Base-by-base conservation (phyloP, 2,797 vertebrate species). In the Phaenicophaeus curvirostris region DNA sequence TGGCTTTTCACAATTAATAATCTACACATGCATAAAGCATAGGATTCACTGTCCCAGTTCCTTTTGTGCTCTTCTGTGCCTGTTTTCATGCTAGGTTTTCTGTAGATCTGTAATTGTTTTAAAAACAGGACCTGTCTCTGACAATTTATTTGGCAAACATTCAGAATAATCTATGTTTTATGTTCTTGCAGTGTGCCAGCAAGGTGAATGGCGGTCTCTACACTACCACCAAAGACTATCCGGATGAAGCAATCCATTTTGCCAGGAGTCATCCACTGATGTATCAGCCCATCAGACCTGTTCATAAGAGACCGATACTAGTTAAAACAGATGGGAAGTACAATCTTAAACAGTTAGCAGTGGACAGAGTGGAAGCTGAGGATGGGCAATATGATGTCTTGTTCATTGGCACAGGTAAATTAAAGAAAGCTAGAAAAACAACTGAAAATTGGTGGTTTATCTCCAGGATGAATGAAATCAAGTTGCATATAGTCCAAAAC, bases 321-420 rank as follows among this genome's bases (percentile, higher is more conserved):
- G 98, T 99, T 51, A 99, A 99, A 96, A 99, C 98, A 6, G 98
- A 99, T 62, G 98, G 98, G 44, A 98, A 97, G 67, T 98, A 99
- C 46, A 99, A 98, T 69, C 97, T 99, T 85, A 99, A 98, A 27
- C 99, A 99, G 97, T 98, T 99, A 61, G 99, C 98, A 4, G 99
- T 99, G 58, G 99, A 99, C 96, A 97, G 98, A 86, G 99, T 99
- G 48, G 99, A 99, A 97, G 99, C 99, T 9, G 99, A 99, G 96
- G 99, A 99, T 41, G 99, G 99, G 37, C 98, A 99, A 85, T 99
- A 99, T 74, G 98, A 99, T 69, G 99, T 99, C 87, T 98, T 99
- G 41, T 99, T 99, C 97, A 98, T 99, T 33, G 99, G 99, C 54
- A 99, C 99, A 97, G 99, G 99, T 99, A 98, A 96, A 71, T 42